Percentiles rank a stretch among this genome's conserved stretches.
Conservation (phyloP, 1,140 invertebrate species). For the Bombus picipes region DNA sequence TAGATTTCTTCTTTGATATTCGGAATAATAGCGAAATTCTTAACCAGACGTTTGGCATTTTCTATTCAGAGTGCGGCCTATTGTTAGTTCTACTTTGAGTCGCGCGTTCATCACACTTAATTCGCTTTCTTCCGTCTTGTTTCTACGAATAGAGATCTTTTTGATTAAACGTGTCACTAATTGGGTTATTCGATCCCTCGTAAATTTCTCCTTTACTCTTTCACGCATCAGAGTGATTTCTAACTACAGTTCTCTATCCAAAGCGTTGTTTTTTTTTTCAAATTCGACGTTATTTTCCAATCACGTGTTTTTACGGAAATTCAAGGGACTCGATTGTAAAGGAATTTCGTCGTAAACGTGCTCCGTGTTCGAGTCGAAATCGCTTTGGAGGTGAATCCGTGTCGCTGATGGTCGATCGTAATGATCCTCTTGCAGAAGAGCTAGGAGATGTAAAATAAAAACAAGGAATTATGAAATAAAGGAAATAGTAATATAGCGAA, state of each 20-base stretch:
- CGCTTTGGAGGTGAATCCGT: constrained; percentile 52
- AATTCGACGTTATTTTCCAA: not conserved
- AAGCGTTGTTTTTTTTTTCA: not conserved
- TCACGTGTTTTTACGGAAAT: constrained; percentile 65
- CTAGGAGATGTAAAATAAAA: constrained; percentile 48
- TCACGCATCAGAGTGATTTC: not conserved
- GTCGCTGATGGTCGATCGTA: constrained; percentile 77
- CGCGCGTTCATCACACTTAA: too few species aligned
- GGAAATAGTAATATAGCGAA: not conserved
- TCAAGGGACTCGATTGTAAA: constrained; percentile 68
- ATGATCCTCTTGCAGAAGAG: constrained; percentile 76
- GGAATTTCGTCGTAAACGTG: constrained; percentile 81
- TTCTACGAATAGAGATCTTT: not conserved
- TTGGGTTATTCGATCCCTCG: not conserved
- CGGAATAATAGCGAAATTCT: not conserved
- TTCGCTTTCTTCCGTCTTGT: not conserved
- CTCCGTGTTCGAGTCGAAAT: constrained; percentile 69
- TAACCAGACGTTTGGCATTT: not conserved
- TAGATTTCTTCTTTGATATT: not conserved
- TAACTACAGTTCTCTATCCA: not conserved
- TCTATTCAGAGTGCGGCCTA: not conserved
- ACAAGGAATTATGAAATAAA: not conserved
- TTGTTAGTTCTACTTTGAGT: not conserved
- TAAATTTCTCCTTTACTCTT: not conserved
- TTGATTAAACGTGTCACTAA: not conserved